Base-by-base conservation (phyloP, 2,888 invertebrate genomes). In the Zaprionus obscuricornis region DNA sequence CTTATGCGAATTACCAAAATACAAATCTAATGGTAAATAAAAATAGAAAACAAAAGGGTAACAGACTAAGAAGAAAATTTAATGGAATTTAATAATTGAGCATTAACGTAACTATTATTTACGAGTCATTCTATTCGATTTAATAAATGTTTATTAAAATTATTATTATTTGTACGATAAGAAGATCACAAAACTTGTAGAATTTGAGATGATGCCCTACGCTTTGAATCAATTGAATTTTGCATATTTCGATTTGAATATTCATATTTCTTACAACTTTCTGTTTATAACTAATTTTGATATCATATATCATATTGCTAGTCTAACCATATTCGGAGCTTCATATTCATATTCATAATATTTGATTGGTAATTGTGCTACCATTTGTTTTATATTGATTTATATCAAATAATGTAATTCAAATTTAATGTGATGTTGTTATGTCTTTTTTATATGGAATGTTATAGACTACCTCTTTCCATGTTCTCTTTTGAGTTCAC, bases 401-500 rank as follows among this genome's bases (percentile, higher is more conserved):
- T 34, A 49, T 54, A 43, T 56, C 36, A 16, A 26, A 46, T 46
- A 64, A 29, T 51, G 42, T 33, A 17, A 42, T 20, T 33, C 39
- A 43, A 27, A 29, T 57, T 66, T 26, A 45, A 46, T 60, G 46
- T 74, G 54, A 66, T 58, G 70, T 65, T 65, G 52, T 65, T 66
- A 69, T 69, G 36, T 64, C 58, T 17, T 56, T 72, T 74, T 33
- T 49, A 66, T 57, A 67, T 78, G 43, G 37, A 64, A 45, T 78
- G 46, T 75, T 74, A 86, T 87, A 88, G 88, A 92, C 93, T 96
- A 98, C 98, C 98, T 97, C 95, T 98, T 97, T 94, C 98, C 98
- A 92, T 97, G 96, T 94, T 98, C 98, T 93, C 97, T 96, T 94
- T 98, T 98, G 94, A 97, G 98, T 92, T 97, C 96, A 92, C 98